Conservation (phyloP, 2,113 vertebrate genomes). For the Hyperopisus bebe region DNA sequence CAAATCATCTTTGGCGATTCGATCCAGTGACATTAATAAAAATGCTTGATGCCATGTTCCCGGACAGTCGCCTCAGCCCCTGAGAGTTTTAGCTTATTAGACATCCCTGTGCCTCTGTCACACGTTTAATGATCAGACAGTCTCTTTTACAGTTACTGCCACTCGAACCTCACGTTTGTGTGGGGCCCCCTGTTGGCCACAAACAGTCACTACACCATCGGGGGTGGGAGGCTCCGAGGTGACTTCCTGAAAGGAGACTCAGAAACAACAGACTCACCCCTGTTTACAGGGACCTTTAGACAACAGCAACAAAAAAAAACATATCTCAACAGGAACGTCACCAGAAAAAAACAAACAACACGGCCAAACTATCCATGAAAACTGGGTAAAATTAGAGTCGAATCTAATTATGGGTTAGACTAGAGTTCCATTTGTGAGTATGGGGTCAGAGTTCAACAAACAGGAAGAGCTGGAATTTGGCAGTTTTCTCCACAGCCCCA, state of each 20-base stretch:
- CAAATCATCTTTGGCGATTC: not conserved
- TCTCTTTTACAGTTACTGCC: not conserved
- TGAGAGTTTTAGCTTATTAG: not conserved
- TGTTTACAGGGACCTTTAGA: not conserved
- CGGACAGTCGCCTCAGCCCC: not conserved
- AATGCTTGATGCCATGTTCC: not conserved
- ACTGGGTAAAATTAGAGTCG: not conserved
- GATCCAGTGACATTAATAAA: not conserved
- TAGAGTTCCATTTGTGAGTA: not conserved
- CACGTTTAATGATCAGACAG: not conserved
- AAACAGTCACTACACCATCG: not conserved
- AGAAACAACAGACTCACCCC: not conserved
- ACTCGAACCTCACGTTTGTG: not conserved
- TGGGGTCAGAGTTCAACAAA: not conserved
- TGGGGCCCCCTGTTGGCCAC: not conserved
- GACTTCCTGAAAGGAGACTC: too few species aligned
- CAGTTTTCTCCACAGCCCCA: not conserved
- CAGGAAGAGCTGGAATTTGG: constrained; percentile 7
- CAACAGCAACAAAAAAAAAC: not conserved
- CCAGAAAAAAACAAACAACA: not conserved
- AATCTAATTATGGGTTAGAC: not conserved
- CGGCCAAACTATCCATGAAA: not conserved
- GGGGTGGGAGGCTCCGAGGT: not conserved
- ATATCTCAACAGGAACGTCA: not conserved
- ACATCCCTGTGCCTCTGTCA: not conserved